Conservation (phyloP, 2,113 vertebrate genomes). For the Passer domesticus region DNA sequence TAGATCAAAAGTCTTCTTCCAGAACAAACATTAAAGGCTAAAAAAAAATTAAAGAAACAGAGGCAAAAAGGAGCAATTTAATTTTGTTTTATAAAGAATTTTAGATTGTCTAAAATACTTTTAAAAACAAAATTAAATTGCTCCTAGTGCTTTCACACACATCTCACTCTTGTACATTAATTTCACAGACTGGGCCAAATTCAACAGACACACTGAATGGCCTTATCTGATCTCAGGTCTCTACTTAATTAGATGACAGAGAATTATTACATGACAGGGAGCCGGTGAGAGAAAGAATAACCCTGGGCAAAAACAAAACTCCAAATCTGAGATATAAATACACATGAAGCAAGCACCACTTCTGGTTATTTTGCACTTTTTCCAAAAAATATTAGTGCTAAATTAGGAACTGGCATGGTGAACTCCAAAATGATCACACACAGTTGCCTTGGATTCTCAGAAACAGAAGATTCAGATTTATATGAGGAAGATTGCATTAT, state of each 20-base stretch:
- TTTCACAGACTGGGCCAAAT: background rate
- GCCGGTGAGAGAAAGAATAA: background rate
- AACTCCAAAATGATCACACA: background rate
- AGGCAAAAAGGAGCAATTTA: background rate
- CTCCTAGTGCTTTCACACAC: background rate
- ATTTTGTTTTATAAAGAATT: no score
- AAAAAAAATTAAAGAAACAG: background rate
- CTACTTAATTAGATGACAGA: background rate
- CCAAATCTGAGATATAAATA: background rate
- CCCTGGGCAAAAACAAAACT: background rate
- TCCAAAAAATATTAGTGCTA: background rate
- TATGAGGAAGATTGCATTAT: background rate
- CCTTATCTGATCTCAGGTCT: background rate
- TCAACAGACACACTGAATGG: background rate
- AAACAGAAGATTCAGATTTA: background rate
- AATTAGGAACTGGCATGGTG: background rate
- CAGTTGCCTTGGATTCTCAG: background rate
- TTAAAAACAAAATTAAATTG: background rate
- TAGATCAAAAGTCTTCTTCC: background rate
- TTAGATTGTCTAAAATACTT: background rate
- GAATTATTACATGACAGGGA: background rate
- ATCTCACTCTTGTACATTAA: background rate
- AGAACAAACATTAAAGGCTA: background rate
- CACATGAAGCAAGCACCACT: background rate
- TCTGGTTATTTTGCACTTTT: background rate